Percentiles rank a stretch among this genome's conserved stretches.
Conservation (phyloP, 37 sponge, comb jelly and placozoan genomes). For the Geodia barretti region DNA sequence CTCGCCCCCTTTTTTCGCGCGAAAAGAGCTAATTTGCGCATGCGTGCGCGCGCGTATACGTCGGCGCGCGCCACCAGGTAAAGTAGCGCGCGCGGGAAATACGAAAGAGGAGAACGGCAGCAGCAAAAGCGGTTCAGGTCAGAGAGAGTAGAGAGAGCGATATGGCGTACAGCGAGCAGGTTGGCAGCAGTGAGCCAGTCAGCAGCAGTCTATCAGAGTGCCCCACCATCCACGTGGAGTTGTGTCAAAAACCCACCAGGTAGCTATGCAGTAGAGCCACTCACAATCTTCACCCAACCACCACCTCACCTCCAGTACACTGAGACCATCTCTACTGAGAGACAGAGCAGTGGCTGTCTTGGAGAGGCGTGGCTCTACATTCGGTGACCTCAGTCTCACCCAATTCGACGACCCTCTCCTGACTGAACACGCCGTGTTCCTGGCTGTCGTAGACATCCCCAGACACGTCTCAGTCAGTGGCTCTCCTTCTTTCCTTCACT, state of each 20-base stretch:
- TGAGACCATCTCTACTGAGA: constrained; percentile 17
- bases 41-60: too few relatives aligned
- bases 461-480: constrained; percentile 4
- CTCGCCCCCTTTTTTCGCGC: too few relatives aligned
- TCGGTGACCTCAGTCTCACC: constrained; percentile 50
- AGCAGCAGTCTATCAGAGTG: neutral
- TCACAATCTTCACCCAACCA: too few relatives aligned
- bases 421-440: constrained; percentile 65
- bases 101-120: too few relatives aligned
- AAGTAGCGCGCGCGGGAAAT: too few relatives aligned
- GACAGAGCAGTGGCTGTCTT: constrained; percentile 33
- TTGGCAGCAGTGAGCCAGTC: neutral
- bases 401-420: constrained; percentile 84
- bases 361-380: constrained; percentile 17
- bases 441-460: constrained; percentile 50
- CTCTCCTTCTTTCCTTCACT: too few relatives aligned
- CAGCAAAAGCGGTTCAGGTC: too few relatives aligned
- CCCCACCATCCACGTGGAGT: constrained; percentile 61
- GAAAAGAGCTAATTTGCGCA: too few relatives aligned
- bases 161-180: neutral
- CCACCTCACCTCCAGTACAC: constrained; percentile 25
- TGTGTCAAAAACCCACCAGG: constrained; percentile 60
- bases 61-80: too few relatives aligned
- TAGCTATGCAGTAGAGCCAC: too few relatives aligned
- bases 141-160: too few relatives aligned